Evolutionary conservation across 1,140 invertebrate genomes (phyloP), one percentile per base, ranked within the genome.

Genomic region (Portunus trituberculatus): DNA sequence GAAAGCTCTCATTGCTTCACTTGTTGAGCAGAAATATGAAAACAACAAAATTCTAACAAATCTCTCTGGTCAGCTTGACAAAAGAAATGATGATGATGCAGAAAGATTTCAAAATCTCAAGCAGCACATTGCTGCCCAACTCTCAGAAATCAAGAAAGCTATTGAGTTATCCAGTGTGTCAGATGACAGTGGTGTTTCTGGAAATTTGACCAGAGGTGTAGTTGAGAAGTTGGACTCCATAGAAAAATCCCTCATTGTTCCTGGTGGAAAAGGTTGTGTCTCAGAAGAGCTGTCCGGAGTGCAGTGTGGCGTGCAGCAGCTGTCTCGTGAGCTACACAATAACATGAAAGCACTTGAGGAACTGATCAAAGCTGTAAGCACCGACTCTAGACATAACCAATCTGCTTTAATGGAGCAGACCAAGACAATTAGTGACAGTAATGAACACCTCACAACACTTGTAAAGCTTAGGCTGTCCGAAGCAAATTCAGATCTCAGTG

Each of bases 181-280:
- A n/a, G 91, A 95, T 25, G 94, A 95, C 76, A 95, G 91, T 45
- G 91, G 94, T 25, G 59, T 93, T 7, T 82, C 93, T 29, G 88
- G 90, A 29, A 89, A 59, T 32, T 20, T 89, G 28, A 89, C 31
- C 1, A 92, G 39, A 87, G 94, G 59, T 29, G 88, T 95, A 52
- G 29, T 88, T 16, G 91, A 93, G 20, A 95, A 76, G 84, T n/a
- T 95, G 28, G 84, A 92, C 29, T 76, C 86, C 12, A 86, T 95
- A 25, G 84, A 95, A 10, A 95, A 92, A 31, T 95, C 94, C 4
- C 48, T 95, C 3, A 20, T 48, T 16, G 3, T 39, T 4, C 92
- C 94, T 6, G 12, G 76, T 32, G 94, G 87, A 29, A 92, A 89
- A 29, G 92, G 52, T 52, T 52, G 39, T 31, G 76, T 28, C 84